phyloP scores from a whole-genome alignment of 2,888 invertebrate genomes.

The Aleiodes alternator region DNA sequence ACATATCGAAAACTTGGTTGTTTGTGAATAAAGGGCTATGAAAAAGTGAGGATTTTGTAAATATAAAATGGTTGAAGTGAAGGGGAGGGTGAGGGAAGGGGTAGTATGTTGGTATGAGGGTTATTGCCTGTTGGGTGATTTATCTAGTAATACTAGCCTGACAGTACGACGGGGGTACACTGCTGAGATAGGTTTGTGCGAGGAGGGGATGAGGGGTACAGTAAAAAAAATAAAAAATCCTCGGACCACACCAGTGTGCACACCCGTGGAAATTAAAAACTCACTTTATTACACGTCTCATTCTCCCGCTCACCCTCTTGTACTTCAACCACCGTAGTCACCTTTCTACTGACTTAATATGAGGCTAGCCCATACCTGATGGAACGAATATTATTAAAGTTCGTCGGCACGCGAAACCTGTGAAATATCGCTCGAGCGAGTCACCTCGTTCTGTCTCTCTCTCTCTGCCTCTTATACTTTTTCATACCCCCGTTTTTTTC shows the following conservation, averaged over 20 bases:
- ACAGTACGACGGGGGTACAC: constrained; percentile 65
- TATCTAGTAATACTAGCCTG: constrained; percentile 75
- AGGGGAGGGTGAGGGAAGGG: constrained; percentile 37
- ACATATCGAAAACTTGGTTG: neutral
- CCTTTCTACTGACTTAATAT: constrained; percentile 69
- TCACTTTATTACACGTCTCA: constrained; percentile 76
- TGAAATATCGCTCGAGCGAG: constrained; percentile 70
- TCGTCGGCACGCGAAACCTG: constrained; percentile 73
- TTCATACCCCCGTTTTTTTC: constrained; percentile 45
- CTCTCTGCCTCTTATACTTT: constrained; percentile 24
- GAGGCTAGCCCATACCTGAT: constrained; percentile 73
- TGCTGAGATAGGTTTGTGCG: constrained; percentile 50
- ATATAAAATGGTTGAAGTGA: neutral
- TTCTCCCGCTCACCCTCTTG: constrained; percentile 58
- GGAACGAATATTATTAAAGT: constrained; percentile 76
- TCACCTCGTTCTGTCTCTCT: constrained; percentile 38
- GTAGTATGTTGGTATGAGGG: constrained; percentile 63
- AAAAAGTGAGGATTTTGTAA: neutral
- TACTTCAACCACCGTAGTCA: no score
- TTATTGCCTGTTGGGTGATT: constrained; percentile 76
- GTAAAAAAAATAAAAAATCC: constrained; percentile 26
- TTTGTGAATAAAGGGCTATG: constrained; percentile 15
- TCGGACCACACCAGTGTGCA: constrained; percentile 47
- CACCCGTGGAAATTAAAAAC: constrained; percentile 74
- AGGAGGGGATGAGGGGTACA: constrained; percentile 21